phyloP scores from a whole-genome alignment of 2,113 vertebrate genomes.

The Helogale parvula region DNA sequence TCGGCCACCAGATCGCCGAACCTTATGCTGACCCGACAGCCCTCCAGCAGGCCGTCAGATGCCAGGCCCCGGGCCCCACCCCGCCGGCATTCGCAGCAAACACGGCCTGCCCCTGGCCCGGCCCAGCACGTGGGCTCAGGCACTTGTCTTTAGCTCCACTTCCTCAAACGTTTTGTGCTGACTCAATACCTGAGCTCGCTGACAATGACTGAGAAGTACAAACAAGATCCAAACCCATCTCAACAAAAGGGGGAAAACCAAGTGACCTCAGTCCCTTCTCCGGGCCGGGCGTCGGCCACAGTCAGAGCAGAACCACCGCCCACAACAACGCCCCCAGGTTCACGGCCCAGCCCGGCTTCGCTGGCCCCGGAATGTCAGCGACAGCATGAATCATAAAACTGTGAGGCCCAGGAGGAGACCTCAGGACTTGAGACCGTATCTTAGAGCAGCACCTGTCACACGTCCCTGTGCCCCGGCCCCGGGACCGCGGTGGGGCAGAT shows the following conservation, averaged over 20 bases:
- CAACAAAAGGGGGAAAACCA: background rate
- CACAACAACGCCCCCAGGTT: rapidly evolving
- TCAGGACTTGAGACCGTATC: rapidly evolving
- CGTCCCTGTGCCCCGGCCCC: rapidly evolving
- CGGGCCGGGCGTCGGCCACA: rapidly evolving
- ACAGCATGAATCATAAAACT: background rate
- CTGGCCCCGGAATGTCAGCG: background rate
- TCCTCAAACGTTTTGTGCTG: too few relatives aligned
- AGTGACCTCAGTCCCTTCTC: rapidly evolving
- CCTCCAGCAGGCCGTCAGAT: rapidly evolving
- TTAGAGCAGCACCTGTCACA: rapidly evolving
- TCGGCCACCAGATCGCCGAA: rapidly evolving
- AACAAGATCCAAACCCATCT: background rate
- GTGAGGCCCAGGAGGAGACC: background rate
- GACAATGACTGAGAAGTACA: background rate
- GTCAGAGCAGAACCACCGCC: background rate
- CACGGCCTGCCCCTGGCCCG: rapidly evolving
- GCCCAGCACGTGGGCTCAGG: background rate
- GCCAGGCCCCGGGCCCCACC: background rate
- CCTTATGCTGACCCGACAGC: background rate
- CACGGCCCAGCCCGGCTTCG: rapidly evolving
- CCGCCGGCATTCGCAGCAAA: too few relatives aligned
- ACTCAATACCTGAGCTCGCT: background rate
- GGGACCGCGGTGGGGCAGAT: rapidly evolving
- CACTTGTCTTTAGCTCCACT: background rate